These are phyloP conservation scores for Chelonia mydas DNA, from an alignment of 2,797 vertebrate species.

Conservation along the genomic window DNA sequence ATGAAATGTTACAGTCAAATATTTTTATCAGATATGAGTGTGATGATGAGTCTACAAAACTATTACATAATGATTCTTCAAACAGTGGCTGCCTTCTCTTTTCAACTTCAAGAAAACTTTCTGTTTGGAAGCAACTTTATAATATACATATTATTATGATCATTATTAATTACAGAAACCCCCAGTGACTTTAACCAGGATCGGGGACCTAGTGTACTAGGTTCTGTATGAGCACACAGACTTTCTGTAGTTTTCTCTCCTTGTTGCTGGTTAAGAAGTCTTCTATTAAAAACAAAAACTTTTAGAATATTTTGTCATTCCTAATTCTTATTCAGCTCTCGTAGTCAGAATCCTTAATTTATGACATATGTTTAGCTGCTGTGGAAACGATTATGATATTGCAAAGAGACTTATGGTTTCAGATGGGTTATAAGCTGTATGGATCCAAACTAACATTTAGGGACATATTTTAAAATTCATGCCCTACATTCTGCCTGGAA, in stretches of 20 bases:
- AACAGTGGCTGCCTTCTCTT: neutral
- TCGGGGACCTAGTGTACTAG: neutral
- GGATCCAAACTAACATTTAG: neutral
- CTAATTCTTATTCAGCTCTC: conserved; percentile 5
- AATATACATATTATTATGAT: neutral
- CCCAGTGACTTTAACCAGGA: neutral
- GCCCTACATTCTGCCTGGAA: neutral
- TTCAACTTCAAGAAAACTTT: conserved; percentile 30
- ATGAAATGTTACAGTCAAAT: conserved; percentile 58
- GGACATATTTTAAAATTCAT: neutral
- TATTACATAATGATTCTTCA: conserved; percentile 43
- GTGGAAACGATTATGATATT: conserved; percentile 55
- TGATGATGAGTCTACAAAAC: conserved; percentile 55
- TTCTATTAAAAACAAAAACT: conserved; percentile 23
- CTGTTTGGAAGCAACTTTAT: conserved; percentile 19
- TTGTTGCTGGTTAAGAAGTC: neutral
- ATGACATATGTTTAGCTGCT: conserved; percentile 47
- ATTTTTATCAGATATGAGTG: conserved; percentile 61
- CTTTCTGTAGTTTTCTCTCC: neutral
- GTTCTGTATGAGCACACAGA: neutral
- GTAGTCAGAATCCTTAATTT: neutral
- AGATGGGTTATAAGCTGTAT: neutral
- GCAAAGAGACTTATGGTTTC: conserved; percentile 24
- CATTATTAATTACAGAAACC: neutral
- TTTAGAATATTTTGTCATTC: conserved; percentile 2